Evolutionary conservation across 2,797 vertebrate species (phyloP).

Genomic region (Cottoperca gobio): DNA sequence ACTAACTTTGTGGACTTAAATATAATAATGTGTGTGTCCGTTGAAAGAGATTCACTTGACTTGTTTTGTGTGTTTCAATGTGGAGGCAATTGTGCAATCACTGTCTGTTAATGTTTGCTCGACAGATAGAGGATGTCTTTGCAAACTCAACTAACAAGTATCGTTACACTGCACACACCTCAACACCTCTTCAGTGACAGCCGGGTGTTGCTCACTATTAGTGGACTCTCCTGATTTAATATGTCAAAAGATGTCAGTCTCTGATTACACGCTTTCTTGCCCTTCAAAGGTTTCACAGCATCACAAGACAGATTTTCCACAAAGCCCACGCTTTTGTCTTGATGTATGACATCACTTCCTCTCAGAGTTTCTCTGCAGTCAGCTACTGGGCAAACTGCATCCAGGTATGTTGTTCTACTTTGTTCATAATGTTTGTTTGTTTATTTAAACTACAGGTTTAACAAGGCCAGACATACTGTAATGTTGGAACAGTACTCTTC

Average conservation of each 20-base stretch:
- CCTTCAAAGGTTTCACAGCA: conserved; percentile 90
- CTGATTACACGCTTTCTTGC: conserved; percentile 3
- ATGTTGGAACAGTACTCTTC: neutral
- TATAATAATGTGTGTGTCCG: neutral
- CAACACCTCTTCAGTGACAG: neutral
- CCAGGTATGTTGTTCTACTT: conserved; percentile 80
- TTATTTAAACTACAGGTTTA: neutral
- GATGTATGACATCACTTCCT: conserved; percentile 94
- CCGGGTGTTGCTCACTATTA: neutral
- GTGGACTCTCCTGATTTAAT: neutral
- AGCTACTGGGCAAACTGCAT: conserved; percentile 91
- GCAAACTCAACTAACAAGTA: conserved; percentile 8
- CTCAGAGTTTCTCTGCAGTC: conserved; percentile 86
- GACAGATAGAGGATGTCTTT: neutral
- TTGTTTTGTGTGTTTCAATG: neutral
- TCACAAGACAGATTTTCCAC: conserved; percentile 91
- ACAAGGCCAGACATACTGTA: neutral
- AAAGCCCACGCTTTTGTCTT: conserved; percentile 92
- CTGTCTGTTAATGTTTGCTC: neutral
- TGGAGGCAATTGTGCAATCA: neutral
- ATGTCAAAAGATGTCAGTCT: neutral
- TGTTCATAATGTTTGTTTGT: neutral
- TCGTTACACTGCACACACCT: neutral
- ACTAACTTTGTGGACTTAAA: neutral
- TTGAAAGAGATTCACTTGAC: neutral